These are phyloP conservation scores for Aphis craccivora DNA, from an alignment of 1,140 invertebrate species.

Conservation along the genomic window DNA sequence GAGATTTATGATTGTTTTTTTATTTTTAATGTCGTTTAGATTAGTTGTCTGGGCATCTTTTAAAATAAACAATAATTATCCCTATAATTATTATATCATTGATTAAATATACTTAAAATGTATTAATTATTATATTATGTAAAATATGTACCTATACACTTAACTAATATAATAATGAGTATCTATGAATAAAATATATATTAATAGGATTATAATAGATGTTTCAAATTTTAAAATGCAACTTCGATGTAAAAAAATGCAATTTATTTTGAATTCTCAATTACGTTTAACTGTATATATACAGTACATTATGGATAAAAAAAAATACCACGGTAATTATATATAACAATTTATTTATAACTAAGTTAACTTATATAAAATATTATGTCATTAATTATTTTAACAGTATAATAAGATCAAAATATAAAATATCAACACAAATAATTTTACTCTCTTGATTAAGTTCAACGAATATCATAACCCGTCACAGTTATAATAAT, in stretches of 20 bases:
- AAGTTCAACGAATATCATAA: background rate
- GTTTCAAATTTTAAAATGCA: background rate
- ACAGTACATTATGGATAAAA: background rate
- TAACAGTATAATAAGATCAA: background rate
- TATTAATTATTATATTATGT: too few relatives aligned
- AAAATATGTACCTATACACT: background rate
- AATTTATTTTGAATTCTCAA: background rate
- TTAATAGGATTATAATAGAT: background rate
- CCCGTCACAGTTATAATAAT: background rate
- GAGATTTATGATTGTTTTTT: too few relatives aligned
- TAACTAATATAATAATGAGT: background rate
- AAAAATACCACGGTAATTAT: background rate
- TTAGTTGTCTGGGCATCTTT: background rate
- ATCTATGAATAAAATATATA: background rate
- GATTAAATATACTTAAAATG: too few relatives aligned
- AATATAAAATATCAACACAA: background rate
- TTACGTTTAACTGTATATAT: background rate
- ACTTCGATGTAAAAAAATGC: background rate
- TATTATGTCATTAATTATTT: background rate
- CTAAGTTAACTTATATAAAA: background rate
- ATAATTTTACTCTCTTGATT: too few relatives aligned
- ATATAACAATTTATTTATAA: background rate
- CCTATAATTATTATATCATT: too few relatives aligned
- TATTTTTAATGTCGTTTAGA: background rate
- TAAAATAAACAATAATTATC: background rate